phyloP scores from a whole-genome alignment of 2,113 vertebrate species.

The Butastur rufipennis region DNA sequence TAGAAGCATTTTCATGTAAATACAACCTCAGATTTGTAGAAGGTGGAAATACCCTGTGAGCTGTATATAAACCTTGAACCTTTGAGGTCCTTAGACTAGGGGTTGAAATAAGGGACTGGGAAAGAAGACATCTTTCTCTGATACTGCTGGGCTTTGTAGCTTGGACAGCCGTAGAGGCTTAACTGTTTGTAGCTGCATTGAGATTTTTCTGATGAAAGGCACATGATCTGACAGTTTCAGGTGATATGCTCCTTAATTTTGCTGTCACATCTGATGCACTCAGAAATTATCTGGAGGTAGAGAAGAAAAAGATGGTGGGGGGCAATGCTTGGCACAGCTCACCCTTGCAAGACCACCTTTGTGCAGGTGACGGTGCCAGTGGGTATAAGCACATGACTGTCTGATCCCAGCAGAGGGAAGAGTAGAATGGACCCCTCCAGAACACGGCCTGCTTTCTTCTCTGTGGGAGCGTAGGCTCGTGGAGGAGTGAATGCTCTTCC shows the following conservation, averaged over 20 bases:
- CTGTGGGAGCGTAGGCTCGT: neutral
- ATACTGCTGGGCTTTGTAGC: neutral
- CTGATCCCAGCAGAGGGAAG: neutral
- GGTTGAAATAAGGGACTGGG: neutral
- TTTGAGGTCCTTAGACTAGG: neutral
- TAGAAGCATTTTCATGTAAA: neutral
- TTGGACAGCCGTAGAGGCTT: neutral
- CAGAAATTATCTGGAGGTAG: neutral
- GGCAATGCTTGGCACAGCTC: no score
- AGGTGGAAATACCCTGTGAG: neutral
- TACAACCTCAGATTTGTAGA: neutral
- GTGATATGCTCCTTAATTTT: neutral
- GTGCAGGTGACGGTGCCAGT: neutral
- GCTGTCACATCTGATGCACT: neutral
- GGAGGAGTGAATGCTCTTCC: neutral
- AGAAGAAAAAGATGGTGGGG: neutral
- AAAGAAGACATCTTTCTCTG: neutral
- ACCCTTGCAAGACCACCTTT: neutral
- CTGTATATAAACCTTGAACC: neutral
- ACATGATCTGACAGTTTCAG: neutral
- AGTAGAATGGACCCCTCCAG: neutral
- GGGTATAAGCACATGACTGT: neutral
- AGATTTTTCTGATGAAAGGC: neutral
- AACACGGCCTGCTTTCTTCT: neutral
- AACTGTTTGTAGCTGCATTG: rapidly evolving